These are phyloP conservation scores for Cantharis rustica DNA, from an alignment of 2,888 invertebrate genomes.

Conservation along the genomic window DNA sequence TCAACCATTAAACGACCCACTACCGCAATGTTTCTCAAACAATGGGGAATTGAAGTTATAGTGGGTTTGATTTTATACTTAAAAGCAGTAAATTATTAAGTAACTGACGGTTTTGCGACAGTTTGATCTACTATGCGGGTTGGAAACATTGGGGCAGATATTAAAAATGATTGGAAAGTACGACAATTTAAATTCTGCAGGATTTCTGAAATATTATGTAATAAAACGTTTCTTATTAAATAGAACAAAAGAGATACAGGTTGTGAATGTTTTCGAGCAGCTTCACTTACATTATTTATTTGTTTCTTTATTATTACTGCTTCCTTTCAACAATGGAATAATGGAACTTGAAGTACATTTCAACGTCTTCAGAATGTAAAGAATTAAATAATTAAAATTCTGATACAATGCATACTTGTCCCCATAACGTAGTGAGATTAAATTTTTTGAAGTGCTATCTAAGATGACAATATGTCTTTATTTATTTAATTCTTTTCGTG, in stretches of 20 bases:
- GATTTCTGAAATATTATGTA: background rate
- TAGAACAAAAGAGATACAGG: background rate
- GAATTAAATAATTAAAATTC: background rate
- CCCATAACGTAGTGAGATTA: background rate
- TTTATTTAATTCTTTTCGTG: background rate
- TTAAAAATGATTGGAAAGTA: background rate
- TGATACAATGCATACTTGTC: background rate
- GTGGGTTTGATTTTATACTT: background rate
- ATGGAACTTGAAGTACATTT: background rate
- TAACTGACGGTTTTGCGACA: background rate
- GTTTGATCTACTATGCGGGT: background rate
- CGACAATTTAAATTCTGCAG: background rate
- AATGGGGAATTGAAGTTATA: background rate
- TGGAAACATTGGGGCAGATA: background rate
- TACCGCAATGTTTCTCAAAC: background rate
- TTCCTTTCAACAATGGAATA: background rate
- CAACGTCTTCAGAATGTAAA: background rate
- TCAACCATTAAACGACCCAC: background rate
- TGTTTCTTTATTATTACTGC: background rate
- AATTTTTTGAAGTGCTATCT: background rate
- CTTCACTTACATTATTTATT: background rate
- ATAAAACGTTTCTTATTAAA: background rate
- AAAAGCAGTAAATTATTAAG: background rate
- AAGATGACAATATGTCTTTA: background rate
- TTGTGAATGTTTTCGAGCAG: background rate